Percentiles rank a stretch among this genome's conserved stretches.
Evolutionary conservation across 1,140 invertebrate genomes (phyloP).

Genomic region (Drosophila kurseongensis): DNA sequence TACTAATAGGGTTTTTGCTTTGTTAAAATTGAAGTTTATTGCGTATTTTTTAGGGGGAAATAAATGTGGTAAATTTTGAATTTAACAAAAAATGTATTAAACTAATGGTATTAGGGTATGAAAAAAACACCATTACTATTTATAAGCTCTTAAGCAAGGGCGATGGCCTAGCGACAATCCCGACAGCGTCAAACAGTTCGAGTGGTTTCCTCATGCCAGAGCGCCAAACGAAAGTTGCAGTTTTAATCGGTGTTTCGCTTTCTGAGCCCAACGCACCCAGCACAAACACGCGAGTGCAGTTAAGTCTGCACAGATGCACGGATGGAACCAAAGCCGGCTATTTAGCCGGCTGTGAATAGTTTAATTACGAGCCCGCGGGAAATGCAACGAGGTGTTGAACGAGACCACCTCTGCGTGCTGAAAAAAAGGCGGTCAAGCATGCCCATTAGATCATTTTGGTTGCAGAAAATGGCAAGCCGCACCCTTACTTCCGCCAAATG

Average conservation of each 20-base stretch:
- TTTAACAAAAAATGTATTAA: too few relatives aligned
- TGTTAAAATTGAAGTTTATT: too few relatives aligned
- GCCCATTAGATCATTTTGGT: not conserved
- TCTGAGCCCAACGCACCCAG: slow-evolving; percentile 67
- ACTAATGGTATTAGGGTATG: too few relatives aligned
- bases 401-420: too few relatives aligned
- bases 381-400: slow-evolving; percentile 52
- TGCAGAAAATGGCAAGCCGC: not conserved
- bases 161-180: not conserved
- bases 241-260: slow-evolving; percentile 74
- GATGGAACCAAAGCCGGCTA: slow-evolving; percentile 1
- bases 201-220: slow-evolving; percentile 61
- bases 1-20: too few relatives aligned
- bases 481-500: too few relatives aligned
- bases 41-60: too few relatives aligned
- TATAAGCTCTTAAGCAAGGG: not conserved
- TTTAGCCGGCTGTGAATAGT: slow-evolving; percentile 55
- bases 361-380: slow-evolving; percentile 51
- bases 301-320: slow-evolving; percentile 45
- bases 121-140: too few relatives aligned
- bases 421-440: not conserved
- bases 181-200: not conserved
- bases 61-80: too few relatives aligned
- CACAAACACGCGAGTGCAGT: slow-evolving; percentile 52
- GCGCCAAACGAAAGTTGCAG: slow-evolving; percentile 66